Base-by-base conservation (phyloP, 1,140 invertebrate genomes). In the Saccostrea echinata region DNA sequence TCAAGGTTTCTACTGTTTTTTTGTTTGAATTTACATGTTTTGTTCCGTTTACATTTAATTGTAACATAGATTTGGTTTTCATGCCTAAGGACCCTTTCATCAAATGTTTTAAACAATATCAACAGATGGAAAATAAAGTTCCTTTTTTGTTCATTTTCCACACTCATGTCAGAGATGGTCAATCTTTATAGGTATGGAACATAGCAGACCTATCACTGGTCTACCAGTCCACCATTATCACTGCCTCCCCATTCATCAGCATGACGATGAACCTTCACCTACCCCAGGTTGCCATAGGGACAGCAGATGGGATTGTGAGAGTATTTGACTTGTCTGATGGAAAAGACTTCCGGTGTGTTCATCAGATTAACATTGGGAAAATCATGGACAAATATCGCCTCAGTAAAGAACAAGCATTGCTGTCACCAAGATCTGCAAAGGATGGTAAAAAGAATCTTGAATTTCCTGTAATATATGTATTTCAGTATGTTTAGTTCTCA, bases 241-340 rank as follows among this genome's bases (percentile, higher is more conserved):
- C 92, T 21, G 90, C 93, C 12, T 93, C 93, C 33, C 92, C 93
- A 13, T 92, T 94, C 33, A 91, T 94, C 35, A 91, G 91, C 86
- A 27, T 95, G n/a, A 88, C 90, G 9, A 94, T 95, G 94, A 93
- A 92, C 89, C 71, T 88, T n/a, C 21, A 81, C n/a, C 64, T 91
- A 51, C 92, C 94, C 12, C 89, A 92, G 27, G 91, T 94, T 86
- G 90, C 92, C 35, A 89, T 94, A 64, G 94, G 93, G 84, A 91
- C 94, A 30, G 90, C 92, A 33, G 93, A 94, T 91, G 94, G 94
- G 18, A 68, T 92, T 90, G 88, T 94, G 0, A 91, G 92, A 89
- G 91, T 93, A 1, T 94, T 92, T 92, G 93, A 94, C 85, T 87
- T 94, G 71, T 92, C 91, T n/a, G 93, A 94, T 89, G 92, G 93